A percentile compares a stretch with the other conserved stretches of the same genome.
Evolutionary conservation across 2,797 vertebrate species (phyloP).

Genomic region (Chaunax sp.): DNA sequence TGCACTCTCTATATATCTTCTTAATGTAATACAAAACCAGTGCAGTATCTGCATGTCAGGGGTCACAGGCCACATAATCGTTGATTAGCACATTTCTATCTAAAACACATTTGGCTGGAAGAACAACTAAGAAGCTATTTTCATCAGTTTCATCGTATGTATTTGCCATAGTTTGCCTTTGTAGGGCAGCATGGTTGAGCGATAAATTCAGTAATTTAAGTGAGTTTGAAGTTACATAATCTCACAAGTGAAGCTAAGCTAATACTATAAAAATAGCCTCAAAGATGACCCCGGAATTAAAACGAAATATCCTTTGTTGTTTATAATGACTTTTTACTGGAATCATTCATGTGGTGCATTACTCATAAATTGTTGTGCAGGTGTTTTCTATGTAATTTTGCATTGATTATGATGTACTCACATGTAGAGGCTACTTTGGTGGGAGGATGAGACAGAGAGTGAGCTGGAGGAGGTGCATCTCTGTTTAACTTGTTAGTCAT

Average conservation of each 20-base stretch:
- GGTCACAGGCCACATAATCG: too few relatives aligned
- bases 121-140: too few relatives aligned
- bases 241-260: not conserved
- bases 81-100: too few relatives aligned
- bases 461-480: not conserved
- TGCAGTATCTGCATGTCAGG: too few relatives aligned
- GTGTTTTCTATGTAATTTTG: not conserved
- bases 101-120: too few relatives aligned
- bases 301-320: too few relatives aligned
- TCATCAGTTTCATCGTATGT: too few relatives aligned
- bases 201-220: not conserved
- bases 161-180: too few relatives aligned
- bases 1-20: too few relatives aligned
- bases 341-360: not conserved
- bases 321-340: not conserved
- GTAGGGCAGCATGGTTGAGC: too few relatives aligned
- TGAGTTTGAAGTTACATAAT: not conserved
- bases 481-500: conserved; percentile 18
- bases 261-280: not conserved
- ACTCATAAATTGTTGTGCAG: conserved; percentile 1
- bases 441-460: not conserved
- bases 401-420: not conserved
- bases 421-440: not conserved
- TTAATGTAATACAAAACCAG: too few relatives aligned
- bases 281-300: not conserved